Conservation (phyloP, 2,888 invertebrate genomes). For the Lampropteryx suffumata region DNA sequence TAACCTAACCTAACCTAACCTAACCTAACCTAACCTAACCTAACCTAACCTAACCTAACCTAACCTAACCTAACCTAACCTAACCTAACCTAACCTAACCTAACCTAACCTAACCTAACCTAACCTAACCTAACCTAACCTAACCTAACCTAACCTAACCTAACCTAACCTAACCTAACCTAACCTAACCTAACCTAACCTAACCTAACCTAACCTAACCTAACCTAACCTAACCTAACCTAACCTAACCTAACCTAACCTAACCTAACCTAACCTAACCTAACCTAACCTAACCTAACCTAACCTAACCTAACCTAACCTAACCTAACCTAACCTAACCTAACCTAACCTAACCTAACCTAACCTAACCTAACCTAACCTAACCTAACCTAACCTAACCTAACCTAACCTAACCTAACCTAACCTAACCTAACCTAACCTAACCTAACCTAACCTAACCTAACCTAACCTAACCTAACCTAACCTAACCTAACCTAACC, state of each 20-base stretch:
- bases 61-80: constrained; percentile 22
- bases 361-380: constrained; percentile 17
- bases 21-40: background rate
- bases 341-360: constrained; percentile 33
- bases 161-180: constrained; percentile 31
- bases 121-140: constrained; percentile 28
- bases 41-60: constrained; percentile 22
- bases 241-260: constrained; percentile 33
- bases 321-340: constrained; percentile 37
- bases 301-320: constrained; percentile 35
- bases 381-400: constrained; percentile 23
- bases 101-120: constrained; percentile 24
- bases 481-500: constrained; percentile 27
- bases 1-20: too few species aligned
- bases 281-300: constrained; percentile 32
- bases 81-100: constrained; percentile 22
- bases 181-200: constrained; percentile 36
- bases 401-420: constrained; percentile 10
- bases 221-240: constrained; percentile 29
- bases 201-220: constrained; percentile 32
- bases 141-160: constrained; percentile 28
- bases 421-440: constrained; percentile 1
- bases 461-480: constrained; percentile 26
- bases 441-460: constrained; percentile 10
- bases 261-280: constrained; percentile 32